Conservation (phyloP, 2,113 vertebrate species). For the Hipposideros armiger region DNA sequence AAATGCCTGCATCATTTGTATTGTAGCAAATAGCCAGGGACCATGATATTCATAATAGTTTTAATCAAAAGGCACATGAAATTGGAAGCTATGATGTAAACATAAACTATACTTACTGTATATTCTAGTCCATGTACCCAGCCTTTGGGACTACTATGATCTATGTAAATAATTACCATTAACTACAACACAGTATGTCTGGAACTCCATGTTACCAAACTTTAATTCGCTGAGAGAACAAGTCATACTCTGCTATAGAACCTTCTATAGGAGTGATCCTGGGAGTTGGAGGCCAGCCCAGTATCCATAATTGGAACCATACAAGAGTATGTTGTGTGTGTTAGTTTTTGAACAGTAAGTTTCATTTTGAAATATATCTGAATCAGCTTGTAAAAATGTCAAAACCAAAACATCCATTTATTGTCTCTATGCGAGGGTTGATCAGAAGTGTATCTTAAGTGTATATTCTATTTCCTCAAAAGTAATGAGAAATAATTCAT, state of each 20-base stretch:
- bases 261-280: conserved; percentile 40
- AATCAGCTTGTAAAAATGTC: conserved; percentile 60
- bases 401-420: conserved; percentile 59
- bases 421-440: neutral
- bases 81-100: conserved; percentile 19
- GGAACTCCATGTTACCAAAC: conserved; percentile 46
- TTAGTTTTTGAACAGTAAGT: conserved; percentile 58
- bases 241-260: conserved; percentile 52
- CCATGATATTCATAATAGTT: neutral
- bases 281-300: conserved; percentile 61
- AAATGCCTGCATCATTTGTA: neutral
- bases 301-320: conserved; percentile 71
- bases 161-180: conserved; percentile 21
- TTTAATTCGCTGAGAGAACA: conserved; percentile 42
- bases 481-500: conserved; percentile 31
- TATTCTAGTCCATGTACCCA: neutral
- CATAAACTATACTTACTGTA: neutral
- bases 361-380: conserved; percentile 70
- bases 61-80: conserved; percentile 39
- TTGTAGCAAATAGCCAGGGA: neutral
- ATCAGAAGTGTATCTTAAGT: conserved; percentile 16
- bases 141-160: neutral
- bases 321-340: conserved; percentile 9
- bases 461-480: neutral
- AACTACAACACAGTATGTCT: conserved; percentile 4